These are phyloP conservation scores for Typhlichthys subterraneus DNA, from an alignment of 2,797 vertebrate species.

Conservation along the genomic window DNA sequence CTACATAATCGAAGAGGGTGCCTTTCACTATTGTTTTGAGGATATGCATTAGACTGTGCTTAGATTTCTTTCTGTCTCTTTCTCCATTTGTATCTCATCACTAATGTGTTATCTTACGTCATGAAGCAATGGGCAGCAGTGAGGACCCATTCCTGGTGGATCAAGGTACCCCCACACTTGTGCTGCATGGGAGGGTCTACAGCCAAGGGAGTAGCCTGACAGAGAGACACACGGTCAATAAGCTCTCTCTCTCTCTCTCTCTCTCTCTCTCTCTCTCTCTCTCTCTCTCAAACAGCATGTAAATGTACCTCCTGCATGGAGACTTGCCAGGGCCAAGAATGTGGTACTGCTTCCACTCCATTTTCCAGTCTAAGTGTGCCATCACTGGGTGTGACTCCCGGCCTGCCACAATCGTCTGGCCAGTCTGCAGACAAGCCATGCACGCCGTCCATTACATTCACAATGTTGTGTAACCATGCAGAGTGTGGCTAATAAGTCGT, in stretches of 20 bases:
- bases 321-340: constrained; percentile 79
- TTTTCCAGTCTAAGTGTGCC: constrained; percentile 63
- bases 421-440: constrained; percentile 54
- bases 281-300: too few relatives aligned
- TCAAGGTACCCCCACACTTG: constrained; percentile 75
- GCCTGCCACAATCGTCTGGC: constrained; percentile 68
- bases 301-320: constrained; percentile 76
- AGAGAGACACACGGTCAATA: constrained; percentile 24
- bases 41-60: not conserved
- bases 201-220: constrained; percentile 45
- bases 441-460: too few relatives aligned
- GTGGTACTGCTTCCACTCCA: constrained; percentile 63
- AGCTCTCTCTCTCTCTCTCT: not conserved
- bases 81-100: not conserved
- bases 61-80: not conserved
- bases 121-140: constrained; percentile 80
- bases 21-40: too few relatives aligned
- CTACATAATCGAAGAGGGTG: too few relatives aligned
- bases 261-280: too few relatives aligned
- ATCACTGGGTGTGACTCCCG: constrained; percentile 58
- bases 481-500: not conserved
- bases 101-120: constrained; percentile 53
- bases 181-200: constrained; percentile 72
- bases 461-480: too few relatives aligned
- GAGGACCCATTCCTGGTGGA: constrained; percentile 77